These are phyloP conservation scores for Drosophila falleni DNA, from an alignment of 2,888 invertebrate species.

Conservation along the genomic window DNA sequence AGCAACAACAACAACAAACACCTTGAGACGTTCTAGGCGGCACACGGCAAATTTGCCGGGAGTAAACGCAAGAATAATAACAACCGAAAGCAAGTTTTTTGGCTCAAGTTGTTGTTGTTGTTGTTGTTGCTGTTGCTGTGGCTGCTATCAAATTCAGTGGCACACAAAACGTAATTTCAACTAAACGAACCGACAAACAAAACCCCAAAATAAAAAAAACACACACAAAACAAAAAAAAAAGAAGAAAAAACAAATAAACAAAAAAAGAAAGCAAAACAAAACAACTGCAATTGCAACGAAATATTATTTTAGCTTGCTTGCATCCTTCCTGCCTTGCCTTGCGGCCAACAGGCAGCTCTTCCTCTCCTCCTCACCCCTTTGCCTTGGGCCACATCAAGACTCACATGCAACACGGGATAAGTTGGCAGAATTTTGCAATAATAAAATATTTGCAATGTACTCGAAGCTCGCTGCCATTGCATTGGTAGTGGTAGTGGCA, in stretches of 20 bases:
- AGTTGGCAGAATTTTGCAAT: slow-evolving; percentile 82
- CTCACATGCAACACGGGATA: slow-evolving; percentile 76
- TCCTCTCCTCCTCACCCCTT: neutral
- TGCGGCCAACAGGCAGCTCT: slow-evolving; percentile 40
- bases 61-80: slow-evolving; percentile 80
- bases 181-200: slow-evolving; percentile 81
- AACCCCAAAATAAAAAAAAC: slow-evolving; percentile 31
- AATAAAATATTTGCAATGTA: slow-evolving; percentile 83
- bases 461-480: slow-evolving; percentile 57
- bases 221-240: slow-evolving; percentile 27
- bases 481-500: slow-evolving; percentile 15
- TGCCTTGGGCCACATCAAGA: slow-evolving; percentile 29
- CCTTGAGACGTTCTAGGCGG: slow-evolving; percentile 42
- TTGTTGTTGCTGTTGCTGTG: slow-evolving; percentile 30
- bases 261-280: slow-evolving; percentile 59
- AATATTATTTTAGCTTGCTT: slow-evolving; percentile 82
- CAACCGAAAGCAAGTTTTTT: slow-evolving; percentile 81
- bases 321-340: slow-evolving; percentile 75
- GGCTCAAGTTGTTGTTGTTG: slow-evolving; percentile 71
- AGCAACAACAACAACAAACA: slow-evolving; percentile 20
- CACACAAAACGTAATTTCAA: slow-evolving; percentile 82
- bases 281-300: slow-evolving; percentile 71
- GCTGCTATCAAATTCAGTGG: slow-evolving; percentile 80
- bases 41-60: slow-evolving; percentile 80
- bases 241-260: slow-evolving; percentile 52